phyloP scores from a whole-genome alignment of 2,888 invertebrate genomes.

The Cremastobaeus sp. region DNA sequence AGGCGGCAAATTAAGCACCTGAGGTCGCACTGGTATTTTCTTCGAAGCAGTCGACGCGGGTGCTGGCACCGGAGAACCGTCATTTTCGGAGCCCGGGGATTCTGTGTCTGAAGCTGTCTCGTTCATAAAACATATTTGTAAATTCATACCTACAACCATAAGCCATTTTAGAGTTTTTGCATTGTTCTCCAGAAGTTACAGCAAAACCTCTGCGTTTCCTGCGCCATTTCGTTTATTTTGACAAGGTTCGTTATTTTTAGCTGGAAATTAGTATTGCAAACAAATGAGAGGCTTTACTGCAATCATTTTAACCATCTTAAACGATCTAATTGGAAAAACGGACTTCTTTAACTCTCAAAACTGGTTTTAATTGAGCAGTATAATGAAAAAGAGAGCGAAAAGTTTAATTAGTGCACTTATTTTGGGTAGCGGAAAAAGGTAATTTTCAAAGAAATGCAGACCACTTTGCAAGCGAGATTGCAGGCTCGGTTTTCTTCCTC shows the following conservation, averaged over 20 bases:
- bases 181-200: no score
- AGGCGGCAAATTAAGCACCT: slow-evolving; percentile 74
- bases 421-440: slow-evolving; percentile 13
- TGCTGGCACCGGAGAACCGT: slow-evolving; percentile 72
- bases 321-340: no score
- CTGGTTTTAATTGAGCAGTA: no score
- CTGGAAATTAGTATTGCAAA: no score
- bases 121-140: slow-evolving; percentile 97
- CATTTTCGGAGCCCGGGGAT: slow-evolving; percentile 87
- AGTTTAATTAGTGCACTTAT: slow-evolving; percentile 5
- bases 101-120: slow-evolving; percentile 92
- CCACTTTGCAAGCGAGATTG: slow-evolving; percentile 92
- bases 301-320: no score
- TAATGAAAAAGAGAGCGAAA: no score
- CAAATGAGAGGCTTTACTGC: no score
- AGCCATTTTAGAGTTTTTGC: no score
- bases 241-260: no score
- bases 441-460: slow-evolving; percentile 77
- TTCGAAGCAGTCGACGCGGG: slow-evolving; percentile 59
- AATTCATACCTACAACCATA: slow-evolving; percentile 87
- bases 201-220: no score
- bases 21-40: slow-evolving; percentile 67
- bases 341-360: no score
- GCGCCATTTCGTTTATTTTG: no score
- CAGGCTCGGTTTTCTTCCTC: slow-evolving; percentile 91